Conservation (phyloP, 2,888 invertebrate genomes). For the Aphodius granarius region DNA sequence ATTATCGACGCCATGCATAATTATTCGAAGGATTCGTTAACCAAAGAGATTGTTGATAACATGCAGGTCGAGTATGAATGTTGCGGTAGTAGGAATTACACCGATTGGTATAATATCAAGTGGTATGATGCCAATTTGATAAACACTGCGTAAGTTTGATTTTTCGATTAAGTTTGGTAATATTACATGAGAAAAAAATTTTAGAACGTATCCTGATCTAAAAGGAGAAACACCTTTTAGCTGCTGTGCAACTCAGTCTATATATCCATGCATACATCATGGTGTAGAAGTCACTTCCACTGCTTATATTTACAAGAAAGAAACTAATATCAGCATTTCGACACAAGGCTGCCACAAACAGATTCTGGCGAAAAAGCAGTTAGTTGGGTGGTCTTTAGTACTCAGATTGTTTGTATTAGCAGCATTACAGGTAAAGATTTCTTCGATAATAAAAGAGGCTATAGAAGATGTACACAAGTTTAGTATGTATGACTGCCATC, state of each 20-base stretch:
- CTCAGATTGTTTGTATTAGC: constrained; percentile 42
- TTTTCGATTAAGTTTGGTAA: constrained; percentile 4
- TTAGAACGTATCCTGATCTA: constrained; percentile 24
- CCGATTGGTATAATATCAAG: constrained; percentile 65
- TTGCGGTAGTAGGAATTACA: constrained; percentile 62
- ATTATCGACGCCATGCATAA: constrained; percentile 62
- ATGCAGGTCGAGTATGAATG: constrained; percentile 65
- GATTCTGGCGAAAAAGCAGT: constrained; percentile 42
- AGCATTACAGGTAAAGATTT: constrained; percentile 39
- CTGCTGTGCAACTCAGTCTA: constrained; percentile 61
- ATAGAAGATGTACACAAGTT: neutral
- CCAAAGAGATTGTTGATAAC: constrained; percentile 61
- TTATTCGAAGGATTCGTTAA: constrained; percentile 58
- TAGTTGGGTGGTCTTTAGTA: constrained; percentile 46
- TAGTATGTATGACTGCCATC: no score
- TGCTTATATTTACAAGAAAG: constrained; percentile 60
- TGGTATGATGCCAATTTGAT: constrained; percentile 59
- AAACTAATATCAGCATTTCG: constrained; percentile 49
- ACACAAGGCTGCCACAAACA: constrained; percentile 47
- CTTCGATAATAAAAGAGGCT: neutral
- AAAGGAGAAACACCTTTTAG: constrained; percentile 64
- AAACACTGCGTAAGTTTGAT: constrained; percentile 33
- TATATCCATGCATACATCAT: constrained; percentile 63
- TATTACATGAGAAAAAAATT: neutral
- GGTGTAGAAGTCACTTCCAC: constrained; percentile 58